Evolutionary conservation across 2,888 invertebrate species (phyloP).

Genomic region (Coecobrya sp.): DNA sequence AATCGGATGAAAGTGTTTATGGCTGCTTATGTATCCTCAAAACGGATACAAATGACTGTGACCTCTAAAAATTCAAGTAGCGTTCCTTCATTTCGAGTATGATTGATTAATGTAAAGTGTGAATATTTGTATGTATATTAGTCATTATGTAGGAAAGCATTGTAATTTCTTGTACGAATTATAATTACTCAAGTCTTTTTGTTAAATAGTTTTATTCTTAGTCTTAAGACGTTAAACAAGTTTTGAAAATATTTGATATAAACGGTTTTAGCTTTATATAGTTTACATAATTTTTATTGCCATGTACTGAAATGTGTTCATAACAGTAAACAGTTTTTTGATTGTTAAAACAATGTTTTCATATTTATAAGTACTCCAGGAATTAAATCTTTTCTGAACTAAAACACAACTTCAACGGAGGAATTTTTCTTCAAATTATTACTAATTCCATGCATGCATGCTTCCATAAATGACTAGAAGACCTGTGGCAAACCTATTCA

Average conservation of each 20-base stretch:
- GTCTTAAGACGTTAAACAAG: background rate
- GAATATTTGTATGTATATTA: background rate
- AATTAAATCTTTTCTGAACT: background rate
- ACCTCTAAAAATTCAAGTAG: no score
- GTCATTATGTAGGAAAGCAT: background rate
- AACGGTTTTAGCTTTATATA: conserved; percentile 53
- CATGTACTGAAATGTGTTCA: conserved; percentile 81
- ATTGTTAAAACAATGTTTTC: conserved; percentile 32
- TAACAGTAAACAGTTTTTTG: conserved; percentile 12
- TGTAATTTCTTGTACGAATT: background rate
- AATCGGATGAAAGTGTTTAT: background rate
- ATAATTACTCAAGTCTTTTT: background rate
- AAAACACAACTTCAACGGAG: background rate
- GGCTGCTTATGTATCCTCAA: background rate
- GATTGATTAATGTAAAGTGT: background rate
- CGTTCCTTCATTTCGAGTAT: background rate
- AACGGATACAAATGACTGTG: background rate
- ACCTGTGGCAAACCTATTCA: no score
- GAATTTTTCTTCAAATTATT: background rate
- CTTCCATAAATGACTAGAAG: no score
- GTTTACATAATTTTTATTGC: conserved; percentile 75
- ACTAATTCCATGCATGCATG: background rate
- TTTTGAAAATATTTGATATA: conserved; percentile 17
- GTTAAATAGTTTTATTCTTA: background rate
- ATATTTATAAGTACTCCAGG: no score